A percentile compares a stretch with the other conserved stretches of the same genome.
Conservation (phyloP, 1,140 invertebrate species). For the Aphis gossypii region DNA sequence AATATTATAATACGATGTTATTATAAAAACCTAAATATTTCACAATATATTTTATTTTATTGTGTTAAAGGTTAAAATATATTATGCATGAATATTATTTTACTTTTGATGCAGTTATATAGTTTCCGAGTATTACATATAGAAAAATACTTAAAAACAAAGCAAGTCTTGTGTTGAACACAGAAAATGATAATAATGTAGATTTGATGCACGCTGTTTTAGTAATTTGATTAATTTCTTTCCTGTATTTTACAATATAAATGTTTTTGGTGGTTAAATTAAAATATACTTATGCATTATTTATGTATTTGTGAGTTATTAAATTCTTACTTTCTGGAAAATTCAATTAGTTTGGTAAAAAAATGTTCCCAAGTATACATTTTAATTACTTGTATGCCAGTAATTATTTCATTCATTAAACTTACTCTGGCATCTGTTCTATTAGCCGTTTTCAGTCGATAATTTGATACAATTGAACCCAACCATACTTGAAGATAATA, state of each 20-base stretch:
- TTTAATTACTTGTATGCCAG: slow-evolving; percentile 89
- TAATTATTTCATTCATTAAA: slow-evolving; percentile 89
- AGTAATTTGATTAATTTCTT: neutral
- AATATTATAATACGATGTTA: slow-evolving; percentile 77
- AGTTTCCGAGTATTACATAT: slow-evolving; percentile 75
- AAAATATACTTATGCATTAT: neutral
- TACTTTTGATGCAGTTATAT: slow-evolving; percentile 78
- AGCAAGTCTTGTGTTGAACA: slow-evolving; percentile 71
- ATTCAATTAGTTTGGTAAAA: slow-evolving; percentile 73
- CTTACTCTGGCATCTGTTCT: slow-evolving; percentile 75
- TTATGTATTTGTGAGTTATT: neutral
- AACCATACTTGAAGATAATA: neutral
- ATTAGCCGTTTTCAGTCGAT: neutral
- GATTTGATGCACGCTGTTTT: neutral
- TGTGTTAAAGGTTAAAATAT: neutral
- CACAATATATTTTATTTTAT: neutral
- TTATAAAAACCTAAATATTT: slow-evolving; percentile 70
- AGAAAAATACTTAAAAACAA: slow-evolving; percentile 80
- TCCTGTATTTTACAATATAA: neutral
- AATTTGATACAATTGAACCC: neutral
- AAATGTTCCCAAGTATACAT: slow-evolving; percentile 90
- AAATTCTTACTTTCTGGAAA: slow-evolving; percentile 66
- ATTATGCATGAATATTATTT: neutral
- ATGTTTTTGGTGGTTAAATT: neutral
- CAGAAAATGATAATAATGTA: slow-evolving; percentile 70